phyloP scores from a whole-genome alignment of 2,797 vertebrate genomes.

The Eulemur coronatus region DNA sequence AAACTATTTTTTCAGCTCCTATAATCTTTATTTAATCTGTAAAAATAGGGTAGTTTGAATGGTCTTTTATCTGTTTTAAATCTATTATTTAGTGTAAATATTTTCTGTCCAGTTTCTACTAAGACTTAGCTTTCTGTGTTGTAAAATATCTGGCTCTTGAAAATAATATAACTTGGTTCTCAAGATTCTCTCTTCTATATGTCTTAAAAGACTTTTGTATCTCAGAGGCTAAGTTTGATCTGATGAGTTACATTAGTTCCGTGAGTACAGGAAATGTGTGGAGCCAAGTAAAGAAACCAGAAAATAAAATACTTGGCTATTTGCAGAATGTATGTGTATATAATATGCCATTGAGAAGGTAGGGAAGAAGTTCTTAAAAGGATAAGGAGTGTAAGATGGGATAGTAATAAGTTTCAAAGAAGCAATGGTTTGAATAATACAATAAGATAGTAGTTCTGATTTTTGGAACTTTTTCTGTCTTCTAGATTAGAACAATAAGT shows the following conservation, averaged over 20 bases:
- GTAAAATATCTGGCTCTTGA: background rate
- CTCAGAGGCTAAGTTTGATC: background rate
- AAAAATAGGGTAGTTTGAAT: background rate
- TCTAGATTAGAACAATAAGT: background rate
- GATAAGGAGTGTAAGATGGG: background rate
- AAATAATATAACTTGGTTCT: conserved; percentile 7
- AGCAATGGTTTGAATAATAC: background rate
- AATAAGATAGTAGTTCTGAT: background rate
- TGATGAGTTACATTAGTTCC: background rate
- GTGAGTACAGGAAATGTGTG: background rate
- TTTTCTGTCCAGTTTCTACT: background rate
- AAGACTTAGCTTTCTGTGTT: background rate
- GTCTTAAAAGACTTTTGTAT: background rate
- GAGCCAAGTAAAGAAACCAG: background rate
- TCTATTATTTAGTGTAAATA: background rate
- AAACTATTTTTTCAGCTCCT: background rate
- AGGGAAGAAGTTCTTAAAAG: background rate
- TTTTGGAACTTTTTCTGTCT: background rate
- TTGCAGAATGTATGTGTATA: background rate
- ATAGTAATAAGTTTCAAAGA: background rate
- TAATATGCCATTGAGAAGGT: background rate
- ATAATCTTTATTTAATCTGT: background rate
- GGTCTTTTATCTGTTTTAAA: background rate
- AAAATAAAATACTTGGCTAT: background rate
- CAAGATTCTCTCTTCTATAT: background rate